Conservation (phyloP, 1,140 invertebrate species). For the Hermetia illucens region DNA sequence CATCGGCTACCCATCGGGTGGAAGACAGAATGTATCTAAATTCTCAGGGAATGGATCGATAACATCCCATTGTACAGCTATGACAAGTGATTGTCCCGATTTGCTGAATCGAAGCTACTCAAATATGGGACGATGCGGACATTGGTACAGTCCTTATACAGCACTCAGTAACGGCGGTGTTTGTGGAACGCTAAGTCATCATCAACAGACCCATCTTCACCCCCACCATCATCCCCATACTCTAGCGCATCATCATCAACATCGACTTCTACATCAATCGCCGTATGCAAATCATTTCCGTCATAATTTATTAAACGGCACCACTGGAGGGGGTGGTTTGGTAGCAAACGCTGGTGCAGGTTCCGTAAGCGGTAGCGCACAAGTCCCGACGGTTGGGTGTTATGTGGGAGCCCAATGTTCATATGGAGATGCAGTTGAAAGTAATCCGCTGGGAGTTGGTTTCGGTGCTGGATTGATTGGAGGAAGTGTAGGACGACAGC, state of each 20-base stretch:
- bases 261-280: slow-evolving; percentile 6
- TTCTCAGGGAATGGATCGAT: slow-evolving; percentile 9
- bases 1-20: slow-evolving; percentile 38
- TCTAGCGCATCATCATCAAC: neutral
- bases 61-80: slow-evolving; percentile 13
- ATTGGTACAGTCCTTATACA: slow-evolving; percentile 1
- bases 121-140: neutral
- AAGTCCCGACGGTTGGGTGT: neutral
- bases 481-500: slow-evolving; percentile 19
- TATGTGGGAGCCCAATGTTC: neutral
- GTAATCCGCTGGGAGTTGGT: neutral
- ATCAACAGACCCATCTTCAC: neutral
- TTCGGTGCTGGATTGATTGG: neutral
- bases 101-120: slow-evolving; percentile 22
- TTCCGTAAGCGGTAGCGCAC: too few species aligned
- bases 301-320: neutral
- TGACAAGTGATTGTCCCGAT: slow-evolving; percentile 18
- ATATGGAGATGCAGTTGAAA: neutral
- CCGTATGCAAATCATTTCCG: slow-evolving; percentile 1
- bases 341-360: too few species aligned
- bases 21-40: slow-evolving; percentile 6
- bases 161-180: neutral
- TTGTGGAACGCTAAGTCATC: neutral
- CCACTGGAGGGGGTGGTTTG: neutral
- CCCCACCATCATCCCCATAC: neutral